Conservation (phyloP, 2,888 invertebrate genomes). For the Drosophila lacicola region DNA sequence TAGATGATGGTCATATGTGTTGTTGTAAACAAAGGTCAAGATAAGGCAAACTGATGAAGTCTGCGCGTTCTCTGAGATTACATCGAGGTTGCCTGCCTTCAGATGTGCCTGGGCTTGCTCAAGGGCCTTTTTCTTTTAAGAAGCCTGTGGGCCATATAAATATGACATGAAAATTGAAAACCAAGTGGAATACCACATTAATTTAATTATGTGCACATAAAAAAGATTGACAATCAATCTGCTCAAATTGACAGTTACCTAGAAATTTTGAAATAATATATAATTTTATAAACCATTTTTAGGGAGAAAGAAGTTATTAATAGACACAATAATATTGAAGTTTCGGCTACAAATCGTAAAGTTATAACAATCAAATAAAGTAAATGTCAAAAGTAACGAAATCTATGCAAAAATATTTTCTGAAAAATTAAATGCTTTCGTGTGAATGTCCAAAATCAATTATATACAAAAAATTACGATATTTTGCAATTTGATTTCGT, state of each 20-base stretch:
- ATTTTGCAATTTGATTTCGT: neutral
- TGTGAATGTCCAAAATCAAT: neutral
- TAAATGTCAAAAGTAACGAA: neutral
- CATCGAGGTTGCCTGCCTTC: neutral
- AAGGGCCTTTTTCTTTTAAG: conserved; percentile 1
- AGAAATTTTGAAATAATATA: too few relatives aligned
- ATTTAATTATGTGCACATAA: neutral
- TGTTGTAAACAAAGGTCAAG: conserved; percentile 31
- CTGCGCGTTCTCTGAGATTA: conserved; percentile 9
- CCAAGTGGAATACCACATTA: neutral
- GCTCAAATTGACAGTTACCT: too few relatives aligned
- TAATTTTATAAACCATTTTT: too few relatives aligned
- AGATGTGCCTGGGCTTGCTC: neutral
- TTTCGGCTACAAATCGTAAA: too few relatives aligned
- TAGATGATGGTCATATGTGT: neutral
- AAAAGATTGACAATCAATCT: neutral
- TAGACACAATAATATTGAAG: too few relatives aligned
- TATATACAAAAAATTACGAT: neutral
- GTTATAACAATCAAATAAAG: neutral
- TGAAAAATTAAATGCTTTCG: neutral
- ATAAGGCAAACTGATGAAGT: conserved; percentile 35
- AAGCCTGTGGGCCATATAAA: neutral
- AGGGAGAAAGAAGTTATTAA: too few relatives aligned
- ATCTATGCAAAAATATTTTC: neutral
- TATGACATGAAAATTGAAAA: neutral